Percentiles rank a stretch among this genome's conserved stretches.
Evolutionary conservation across 2,113 vertebrate species (phyloP).

Genomic region (Gasterosteus aculeatus): DNA sequence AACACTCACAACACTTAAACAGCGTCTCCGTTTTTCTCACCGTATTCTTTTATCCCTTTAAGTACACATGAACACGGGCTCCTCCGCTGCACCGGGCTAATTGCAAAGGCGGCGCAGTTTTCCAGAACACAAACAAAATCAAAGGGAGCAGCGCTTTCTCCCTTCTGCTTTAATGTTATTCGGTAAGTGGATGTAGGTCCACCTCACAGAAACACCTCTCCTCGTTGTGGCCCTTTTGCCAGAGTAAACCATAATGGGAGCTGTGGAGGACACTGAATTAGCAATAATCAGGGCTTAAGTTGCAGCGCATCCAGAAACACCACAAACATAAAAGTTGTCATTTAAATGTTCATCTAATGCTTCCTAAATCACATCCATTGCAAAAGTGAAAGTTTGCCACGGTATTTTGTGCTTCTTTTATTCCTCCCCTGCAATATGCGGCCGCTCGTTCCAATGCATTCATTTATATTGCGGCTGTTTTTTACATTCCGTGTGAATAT

Average conservation of each 20-base stretch:
- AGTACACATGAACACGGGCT: slow-evolving; percentile 45
- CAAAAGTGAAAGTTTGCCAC: slow-evolving; percentile 37
- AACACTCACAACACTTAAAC: slow-evolving; percentile 42
- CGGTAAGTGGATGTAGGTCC: slow-evolving; percentile 61
- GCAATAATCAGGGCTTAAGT: slow-evolving; percentile 38
- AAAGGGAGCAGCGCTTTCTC: slow-evolving; percentile 70
- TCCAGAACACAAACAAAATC: slow-evolving; percentile 76
- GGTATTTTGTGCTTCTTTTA: slow-evolving; percentile 30
- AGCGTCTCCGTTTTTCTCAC: slow-evolving; percentile 53
- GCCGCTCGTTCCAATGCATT: slow-evolving; percentile 36
- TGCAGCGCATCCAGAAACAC: slow-evolving; percentile 21
- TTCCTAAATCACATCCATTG: slow-evolving; percentile 55
- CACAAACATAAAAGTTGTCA: slow-evolving; percentile 31
- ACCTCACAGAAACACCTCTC: slow-evolving; percentile 48
- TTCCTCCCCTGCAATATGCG: slow-evolving; percentile 28
- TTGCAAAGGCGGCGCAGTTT: slow-evolving; percentile 78
- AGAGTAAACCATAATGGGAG: slow-evolving; percentile 51
- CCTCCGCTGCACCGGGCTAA: slow-evolving; percentile 56
- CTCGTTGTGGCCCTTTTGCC: slow-evolving; percentile 50
- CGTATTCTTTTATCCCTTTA: slow-evolving; percentile 65
- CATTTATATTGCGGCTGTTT: slow-evolving; percentile 32
- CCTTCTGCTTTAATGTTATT: slow-evolving; percentile 65
- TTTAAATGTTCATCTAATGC: slow-evolving; percentile 57
- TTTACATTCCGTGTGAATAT: slow-evolving; percentile 69
- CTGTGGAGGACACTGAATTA: slow-evolving; percentile 45